phyloP scores from a whole-genome alignment of 2,113 vertebrate species.

The Aspidoscelis tigris region DNA sequence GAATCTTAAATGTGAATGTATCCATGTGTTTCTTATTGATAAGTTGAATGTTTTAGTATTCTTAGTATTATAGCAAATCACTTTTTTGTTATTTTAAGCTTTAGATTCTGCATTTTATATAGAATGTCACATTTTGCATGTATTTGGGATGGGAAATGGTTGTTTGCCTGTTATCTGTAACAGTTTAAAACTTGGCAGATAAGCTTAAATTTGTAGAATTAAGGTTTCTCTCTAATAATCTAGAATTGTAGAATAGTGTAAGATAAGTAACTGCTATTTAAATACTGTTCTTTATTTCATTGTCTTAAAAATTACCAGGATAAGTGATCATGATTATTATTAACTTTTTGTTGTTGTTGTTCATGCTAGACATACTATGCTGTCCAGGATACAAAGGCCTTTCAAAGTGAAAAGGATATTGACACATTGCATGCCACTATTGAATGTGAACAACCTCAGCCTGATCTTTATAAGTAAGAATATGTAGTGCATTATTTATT shows the following conservation, averaged over 20 bases:
- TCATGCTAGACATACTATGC: conserved; percentile 89
- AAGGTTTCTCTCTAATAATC: not conserved
- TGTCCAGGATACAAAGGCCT: conserved; percentile 95
- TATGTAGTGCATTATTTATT: not conserved
- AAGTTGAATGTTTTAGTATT: not conserved
- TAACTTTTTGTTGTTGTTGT: conserved; percentile 30
- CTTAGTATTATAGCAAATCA: not conserved
- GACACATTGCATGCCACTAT: conserved; percentile 90
- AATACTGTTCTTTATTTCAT: not conserved
- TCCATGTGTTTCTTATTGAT: not conserved
- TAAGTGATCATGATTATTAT: not conserved
- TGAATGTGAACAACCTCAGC: conserved; percentile 98
- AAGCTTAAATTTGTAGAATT: not conserved
- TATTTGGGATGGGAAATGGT: no score
- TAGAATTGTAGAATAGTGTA: not conserved
- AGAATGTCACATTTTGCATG: not conserved
- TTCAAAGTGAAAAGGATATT: conserved; percentile 86
- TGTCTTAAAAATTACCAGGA: not conserved
- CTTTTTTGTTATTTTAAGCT: no score
- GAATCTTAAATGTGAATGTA: not conserved
- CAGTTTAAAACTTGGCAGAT: not conserved
- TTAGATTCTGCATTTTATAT: not conserved
- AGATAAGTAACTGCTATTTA: not conserved
- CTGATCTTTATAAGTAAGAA: conserved; percentile 97
- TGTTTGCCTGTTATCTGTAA: not conserved